phyloP scores from a whole-genome alignment of 2,888 invertebrate genomes.

The Itoplectis maculator region DNA sequence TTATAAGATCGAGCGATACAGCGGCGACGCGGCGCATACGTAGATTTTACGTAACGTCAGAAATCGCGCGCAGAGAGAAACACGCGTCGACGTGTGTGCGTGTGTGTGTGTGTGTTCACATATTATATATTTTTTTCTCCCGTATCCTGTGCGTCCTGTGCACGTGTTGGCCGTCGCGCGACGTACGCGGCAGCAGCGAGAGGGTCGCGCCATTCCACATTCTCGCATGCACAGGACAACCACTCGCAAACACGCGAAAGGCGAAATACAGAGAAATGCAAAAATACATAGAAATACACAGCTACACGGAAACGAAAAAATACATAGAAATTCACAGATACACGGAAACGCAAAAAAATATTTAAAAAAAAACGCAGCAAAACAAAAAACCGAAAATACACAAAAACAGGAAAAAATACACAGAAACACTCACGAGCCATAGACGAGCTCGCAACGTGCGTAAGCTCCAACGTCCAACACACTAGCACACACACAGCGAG shows the following conservation, averaged over 20 bases:
- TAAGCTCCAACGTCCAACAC: constrained; percentile 69
- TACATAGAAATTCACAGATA: too few relatives aligned
- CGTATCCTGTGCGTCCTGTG: constrained; percentile 35
- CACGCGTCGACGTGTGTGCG: constrained; percentile 54
- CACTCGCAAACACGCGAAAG: constrained; percentile 21
- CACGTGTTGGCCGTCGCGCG: constrained; percentile 53
- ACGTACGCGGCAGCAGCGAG: constrained; percentile 27
- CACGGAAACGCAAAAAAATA: too few relatives aligned
- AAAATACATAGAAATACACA: too few relatives aligned
- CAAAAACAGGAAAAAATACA: constrained; percentile 33
- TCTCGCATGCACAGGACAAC: constrained; percentile 51
- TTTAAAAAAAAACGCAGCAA: too few relatives aligned
- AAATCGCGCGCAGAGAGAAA: constrained; percentile 38
- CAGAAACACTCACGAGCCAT: constrained; percentile 11
- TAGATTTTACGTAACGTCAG: constrained; percentile 71
- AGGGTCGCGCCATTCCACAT: constrained; percentile 30
- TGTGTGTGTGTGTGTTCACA: too few relatives aligned
- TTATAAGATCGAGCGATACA: constrained; percentile 38
- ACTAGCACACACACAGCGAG: constrained; percentile 56
- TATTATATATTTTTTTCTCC: constrained; percentile 15
- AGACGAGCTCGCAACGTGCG: constrained; percentile 36
- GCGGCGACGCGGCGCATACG: not conserved
- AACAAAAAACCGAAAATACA: constrained; percentile 45
- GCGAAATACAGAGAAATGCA: too few relatives aligned
- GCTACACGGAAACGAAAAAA: too few relatives aligned